Evolutionary conservation across 2,113 vertebrate genomes (phyloP).

Genomic region (Paramormyrops kingsleyae): DNA sequence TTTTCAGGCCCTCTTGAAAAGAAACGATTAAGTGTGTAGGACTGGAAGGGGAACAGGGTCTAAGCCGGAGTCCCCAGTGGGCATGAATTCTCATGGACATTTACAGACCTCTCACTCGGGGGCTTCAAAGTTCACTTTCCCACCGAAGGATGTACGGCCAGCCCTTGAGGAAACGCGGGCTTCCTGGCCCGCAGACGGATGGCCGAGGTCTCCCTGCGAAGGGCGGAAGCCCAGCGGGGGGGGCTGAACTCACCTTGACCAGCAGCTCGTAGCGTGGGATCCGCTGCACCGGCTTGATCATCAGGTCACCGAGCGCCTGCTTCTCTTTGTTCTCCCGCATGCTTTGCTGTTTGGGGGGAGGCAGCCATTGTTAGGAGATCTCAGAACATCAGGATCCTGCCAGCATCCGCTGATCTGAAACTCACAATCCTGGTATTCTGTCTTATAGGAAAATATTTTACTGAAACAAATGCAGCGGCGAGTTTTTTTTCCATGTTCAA

Average conservation of each 20-base stretch:
- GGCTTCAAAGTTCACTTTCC: conserved; percentile 2
- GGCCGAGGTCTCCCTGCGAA: background rate
- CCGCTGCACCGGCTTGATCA: conserved; percentile 97
- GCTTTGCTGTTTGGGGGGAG: conserved; percentile 73
- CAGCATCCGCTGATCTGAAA: background rate
- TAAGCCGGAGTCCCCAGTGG: background rate
- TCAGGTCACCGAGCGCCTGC: conserved; percentile 89
- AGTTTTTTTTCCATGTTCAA: background rate
- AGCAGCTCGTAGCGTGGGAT: conserved; percentile 95
- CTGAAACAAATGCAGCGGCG: background rate
- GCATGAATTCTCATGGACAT: background rate
- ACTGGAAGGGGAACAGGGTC: background rate
- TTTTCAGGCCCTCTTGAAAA: background rate
- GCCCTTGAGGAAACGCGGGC: background rate
- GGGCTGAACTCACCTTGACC: conserved; percentile 73
- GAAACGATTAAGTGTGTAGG: background rate
- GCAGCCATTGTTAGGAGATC: background rate
- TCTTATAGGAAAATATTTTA: background rate
- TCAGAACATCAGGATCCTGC: background rate
- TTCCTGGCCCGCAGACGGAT: background rate
- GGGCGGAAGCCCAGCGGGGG: background rate
- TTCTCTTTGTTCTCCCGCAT: conserved; percentile 98
- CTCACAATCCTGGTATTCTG: background rate
- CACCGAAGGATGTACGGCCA: background rate
- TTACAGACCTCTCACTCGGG: background rate